Evolutionary conservation across 1,140 invertebrate species (phyloP), one percentile per base, ranked within the genome.

Genomic region (Drosophila tristis): DNA sequence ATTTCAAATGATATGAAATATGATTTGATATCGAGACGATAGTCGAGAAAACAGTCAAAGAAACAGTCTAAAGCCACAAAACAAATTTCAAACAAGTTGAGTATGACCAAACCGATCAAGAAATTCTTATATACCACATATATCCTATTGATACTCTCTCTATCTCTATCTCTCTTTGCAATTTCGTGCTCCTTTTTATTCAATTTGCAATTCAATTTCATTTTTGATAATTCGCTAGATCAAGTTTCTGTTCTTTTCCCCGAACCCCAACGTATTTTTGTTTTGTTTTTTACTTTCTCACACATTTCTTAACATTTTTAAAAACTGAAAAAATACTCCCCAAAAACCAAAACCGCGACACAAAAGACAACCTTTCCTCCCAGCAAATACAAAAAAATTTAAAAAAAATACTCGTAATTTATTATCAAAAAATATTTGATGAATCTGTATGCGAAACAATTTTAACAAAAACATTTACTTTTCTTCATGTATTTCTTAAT

Each of bases 401-500:
- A 74, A 23, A 63, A 74, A 44, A 49, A 72, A 79, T 74, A 86
- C 72, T 68, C 54, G 55, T 70, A 62, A 51, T 63, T 61, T 68
- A 61, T 61, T 59, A 61, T n/a, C 35, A 48, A 55, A 29, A 29
- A 29, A 1, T 13, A 39, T 39, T 11, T 53, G 48, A 62, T 67
- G 57, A 70, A 78, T 78, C 9, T 74, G 59, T 85, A 64, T 80
- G 72, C 62, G 49, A 74, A 80, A 84, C 60, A 85, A 74, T 77
- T 78, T 85, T 85, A 85, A 85, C 80, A 68, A 59, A 66, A 79
- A 77, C 53, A 89, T 89, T 89, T 74, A 79, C 77, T 89, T 85
- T 90, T 90, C 85, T 91, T 91, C 76, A 90, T 91, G 65, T 85
- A 86, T 82, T 78, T 87, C 80, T 84, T 87, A 55, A 74, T 87